Conservation (phyloP, 2,113 vertebrate species). For the Nymphicus hollandicus region DNA sequence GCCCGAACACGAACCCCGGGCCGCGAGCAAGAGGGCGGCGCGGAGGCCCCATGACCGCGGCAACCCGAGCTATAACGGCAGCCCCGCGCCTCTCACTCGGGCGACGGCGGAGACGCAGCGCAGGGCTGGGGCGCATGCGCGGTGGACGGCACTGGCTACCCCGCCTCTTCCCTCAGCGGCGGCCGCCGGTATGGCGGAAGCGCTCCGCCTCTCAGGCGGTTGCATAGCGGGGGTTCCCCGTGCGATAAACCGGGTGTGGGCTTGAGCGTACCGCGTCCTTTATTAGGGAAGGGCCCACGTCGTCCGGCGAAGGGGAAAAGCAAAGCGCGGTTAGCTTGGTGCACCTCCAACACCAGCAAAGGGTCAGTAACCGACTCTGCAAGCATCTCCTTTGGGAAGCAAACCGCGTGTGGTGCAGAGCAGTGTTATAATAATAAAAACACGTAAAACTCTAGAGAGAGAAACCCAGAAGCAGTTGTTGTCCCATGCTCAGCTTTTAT, state of each 20-base stretch:
- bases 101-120: background rate
- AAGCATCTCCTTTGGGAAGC: rapidly evolving
- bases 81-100: background rate
- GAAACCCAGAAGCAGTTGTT: rapidly evolving
- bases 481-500: background rate
- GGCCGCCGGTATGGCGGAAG: rapidly evolving
- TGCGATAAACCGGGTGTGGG: rapidly evolving
- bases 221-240: background rate
- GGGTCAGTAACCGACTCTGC: too few species aligned
- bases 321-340: rapidly evolving
- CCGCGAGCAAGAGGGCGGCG: too few species aligned
- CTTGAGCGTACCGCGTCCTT: rapidly evolving
- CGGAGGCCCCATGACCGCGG: background rate
- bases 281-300: rapidly evolving
- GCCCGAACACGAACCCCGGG: background rate
- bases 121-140: background rate
- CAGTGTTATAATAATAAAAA: background rate
- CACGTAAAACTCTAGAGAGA: background rate
- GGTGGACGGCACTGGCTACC: background rate
- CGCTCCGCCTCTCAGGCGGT: background rate
- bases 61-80: rapidly evolving
- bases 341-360: background rate
- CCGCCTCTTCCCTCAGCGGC: background rate
- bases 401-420: rapidly evolving
- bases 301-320: rapidly evolving